Percentiles rank a stretch among this genome's conserved stretches.
These are phyloP conservation scores for Elegia similella DNA, from an alignment of 2,888 invertebrate genomes.

Conservation along the genomic window DNA sequence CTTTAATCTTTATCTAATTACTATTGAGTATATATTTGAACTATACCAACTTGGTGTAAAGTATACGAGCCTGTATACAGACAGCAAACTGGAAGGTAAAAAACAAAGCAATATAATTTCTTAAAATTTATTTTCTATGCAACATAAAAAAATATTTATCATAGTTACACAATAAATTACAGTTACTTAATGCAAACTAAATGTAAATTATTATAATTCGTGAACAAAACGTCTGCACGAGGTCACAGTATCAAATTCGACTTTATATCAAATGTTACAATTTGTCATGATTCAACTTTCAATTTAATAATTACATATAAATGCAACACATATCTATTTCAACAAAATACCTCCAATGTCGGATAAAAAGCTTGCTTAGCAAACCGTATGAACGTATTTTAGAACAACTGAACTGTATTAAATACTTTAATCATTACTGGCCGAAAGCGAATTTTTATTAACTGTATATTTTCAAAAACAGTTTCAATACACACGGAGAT, in stretches of 20 bases:
- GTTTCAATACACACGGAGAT: neutral
- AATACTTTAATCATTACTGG: neutral
- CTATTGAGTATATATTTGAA: too few species aligned
- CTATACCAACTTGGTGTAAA: too few species aligned
- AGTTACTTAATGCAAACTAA: conserved; percentile 78
- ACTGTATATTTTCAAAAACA: neutral
- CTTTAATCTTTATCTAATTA: too few species aligned
- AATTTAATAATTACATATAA: conserved; percentile 39
- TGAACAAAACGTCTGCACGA: conserved; percentile 56
- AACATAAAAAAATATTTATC: conserved; percentile 83
- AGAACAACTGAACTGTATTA: conserved; percentile 5
- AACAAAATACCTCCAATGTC: conserved; percentile 50
- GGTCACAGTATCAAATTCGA: conserved; percentile 40
- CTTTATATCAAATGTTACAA: conserved; percentile 39
- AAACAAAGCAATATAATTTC: conserved; percentile 51
- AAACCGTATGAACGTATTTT: conserved; percentile 27
- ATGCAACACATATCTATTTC: conserved; percentile 54
- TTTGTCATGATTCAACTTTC: conserved; percentile 58
- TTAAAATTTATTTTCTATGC: conserved; percentile 82
- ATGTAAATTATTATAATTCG: conserved; percentile 69
- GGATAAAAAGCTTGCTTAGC: conserved; percentile 57
- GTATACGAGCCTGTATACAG: too few species aligned
- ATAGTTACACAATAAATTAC: conserved; percentile 80
- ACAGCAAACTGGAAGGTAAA: neutral
- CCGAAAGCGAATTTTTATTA: neutral